Conservation (phyloP, 1,140 invertebrate species). For the Dolichoris vasculosae region DNA sequence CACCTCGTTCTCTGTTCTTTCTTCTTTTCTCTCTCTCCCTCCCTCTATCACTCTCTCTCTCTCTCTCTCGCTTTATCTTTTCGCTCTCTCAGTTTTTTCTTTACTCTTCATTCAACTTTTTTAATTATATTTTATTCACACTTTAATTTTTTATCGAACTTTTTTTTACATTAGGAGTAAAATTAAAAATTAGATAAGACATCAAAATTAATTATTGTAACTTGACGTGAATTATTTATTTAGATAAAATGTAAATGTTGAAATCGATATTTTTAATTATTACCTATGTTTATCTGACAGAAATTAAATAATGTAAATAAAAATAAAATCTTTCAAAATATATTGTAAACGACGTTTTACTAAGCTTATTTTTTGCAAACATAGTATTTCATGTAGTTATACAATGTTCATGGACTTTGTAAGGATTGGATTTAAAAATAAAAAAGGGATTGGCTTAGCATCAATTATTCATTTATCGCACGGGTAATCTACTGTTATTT, state of each 20-base stretch:
- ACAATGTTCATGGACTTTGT: too few relatives aligned
- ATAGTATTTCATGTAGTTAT: too few relatives aligned
- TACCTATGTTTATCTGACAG: not conserved
- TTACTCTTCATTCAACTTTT: conserved; percentile 6
- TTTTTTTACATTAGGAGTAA: conserved; percentile 38
- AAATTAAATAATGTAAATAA: conserved; percentile 5
- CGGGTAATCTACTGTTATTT: not conserved
- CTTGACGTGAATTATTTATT: conserved; percentile 6
- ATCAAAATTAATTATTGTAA: conserved; percentile 38
- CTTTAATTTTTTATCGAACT: conserved; percentile 39
- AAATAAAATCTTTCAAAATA: not conserved
- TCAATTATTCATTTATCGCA: not conserved
- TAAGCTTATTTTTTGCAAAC: too few relatives aligned
- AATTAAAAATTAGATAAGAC: conserved; percentile 44
- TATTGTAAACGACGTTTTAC: too few relatives aligned
- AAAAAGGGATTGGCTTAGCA: too few relatives aligned
- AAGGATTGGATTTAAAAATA: too few relatives aligned
- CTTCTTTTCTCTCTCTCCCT: conserved; percentile 36
- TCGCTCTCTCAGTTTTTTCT: conserved; percentile 3
- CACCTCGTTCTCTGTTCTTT: conserved; percentile 52
- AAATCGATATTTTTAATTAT: conserved; percentile 17
- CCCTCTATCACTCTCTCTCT: conserved; percentile 10
- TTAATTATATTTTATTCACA: conserved; percentile 50
- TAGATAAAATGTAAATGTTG: not conserved
- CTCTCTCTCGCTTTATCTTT: not conserved